Conservation (phyloP, 2,888 invertebrate species). For the Scaptomyza polygonia region DNA sequence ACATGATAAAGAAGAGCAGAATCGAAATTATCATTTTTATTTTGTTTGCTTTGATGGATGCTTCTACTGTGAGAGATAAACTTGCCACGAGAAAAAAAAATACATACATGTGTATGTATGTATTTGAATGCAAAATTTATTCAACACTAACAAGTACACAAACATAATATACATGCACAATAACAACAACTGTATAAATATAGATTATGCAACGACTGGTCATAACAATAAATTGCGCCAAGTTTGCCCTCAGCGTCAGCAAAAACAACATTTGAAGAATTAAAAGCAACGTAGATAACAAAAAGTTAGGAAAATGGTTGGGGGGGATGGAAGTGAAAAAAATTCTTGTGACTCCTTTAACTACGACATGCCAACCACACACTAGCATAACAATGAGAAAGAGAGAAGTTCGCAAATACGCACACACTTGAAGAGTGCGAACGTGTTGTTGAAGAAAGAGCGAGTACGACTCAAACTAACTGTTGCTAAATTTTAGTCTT, state of each 20-base stretch:
- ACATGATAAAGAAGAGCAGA: neutral
- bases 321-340: neutral
- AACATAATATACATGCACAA: constrained; percentile 2
- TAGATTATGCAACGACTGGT: constrained; percentile 28
- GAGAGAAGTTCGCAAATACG: neutral
- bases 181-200: constrained; percentile 44
- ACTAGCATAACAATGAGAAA: constrained; percentile 1
- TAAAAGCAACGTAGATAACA: too few species aligned
- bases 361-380: constrained; percentile 22
- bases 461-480: constrained; percentile 52
- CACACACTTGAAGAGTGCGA: constrained; percentile 3
- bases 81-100: neutral
- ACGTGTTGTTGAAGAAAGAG: constrained; percentile 7
- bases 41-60: neutral
- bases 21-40: neutral
- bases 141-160: neutral
- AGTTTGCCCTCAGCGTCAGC: constrained; percentile 4
- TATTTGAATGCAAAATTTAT: too few species aligned
- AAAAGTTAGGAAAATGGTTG: neutral
- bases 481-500: constrained; percentile 57
- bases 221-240: constrained; percentile 16
- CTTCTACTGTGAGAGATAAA: neutral
- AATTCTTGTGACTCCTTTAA: constrained; percentile 4
- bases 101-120: neutral
- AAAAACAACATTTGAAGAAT: too few species aligned